These are phyloP conservation scores for Gastrophryne carolinensis DNA, from an alignment of 2,797 vertebrate genomes.

Conservation along the genomic window DNA sequence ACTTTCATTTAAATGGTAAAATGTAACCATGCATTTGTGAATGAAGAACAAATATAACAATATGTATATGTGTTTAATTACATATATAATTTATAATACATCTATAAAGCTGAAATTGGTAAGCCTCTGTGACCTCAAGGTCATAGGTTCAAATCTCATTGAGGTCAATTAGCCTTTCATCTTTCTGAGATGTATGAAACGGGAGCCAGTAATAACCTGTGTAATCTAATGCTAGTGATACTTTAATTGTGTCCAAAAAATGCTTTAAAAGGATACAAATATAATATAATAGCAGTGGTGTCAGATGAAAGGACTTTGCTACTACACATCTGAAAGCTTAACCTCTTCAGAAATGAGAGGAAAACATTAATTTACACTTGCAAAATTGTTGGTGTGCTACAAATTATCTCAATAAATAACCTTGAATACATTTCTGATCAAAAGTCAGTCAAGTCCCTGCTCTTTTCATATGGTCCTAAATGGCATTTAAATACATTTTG, in stretches of 20 bases:
- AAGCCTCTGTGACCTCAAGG: conserved; percentile 44
- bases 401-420: too few species aligned
- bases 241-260: conserved; percentile 52
- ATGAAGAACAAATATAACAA: background rate
- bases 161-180: conserved; percentile 49
- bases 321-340: conserved; percentile 29
- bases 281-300: conserved; percentile 41
- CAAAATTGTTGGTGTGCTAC: too few species aligned
- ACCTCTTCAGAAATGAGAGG: background rate
- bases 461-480: too few species aligned
- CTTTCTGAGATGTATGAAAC: conserved; percentile 46
- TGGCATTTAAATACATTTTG: too few species aligned
- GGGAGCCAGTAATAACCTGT: conserved; percentile 42
- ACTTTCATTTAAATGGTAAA: too few species aligned
- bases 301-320: conserved; percentile 42
- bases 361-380: too few species aligned
- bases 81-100: conserved; percentile 4
- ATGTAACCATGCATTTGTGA: too few species aligned
- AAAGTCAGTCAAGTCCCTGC: too few species aligned
- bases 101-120: background rate
- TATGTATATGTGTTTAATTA: conserved; percentile 3
- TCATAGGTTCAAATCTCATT: conserved; percentile 38
- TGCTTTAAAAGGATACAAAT: conserved; percentile 49
- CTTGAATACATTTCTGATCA: too few species aligned
- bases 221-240: conserved; percentile 52